These are phyloP conservation scores for Dromaius novaehollandiae DNA, from an alignment of 2,113 vertebrate species.

Conservation along the genomic window DNA sequence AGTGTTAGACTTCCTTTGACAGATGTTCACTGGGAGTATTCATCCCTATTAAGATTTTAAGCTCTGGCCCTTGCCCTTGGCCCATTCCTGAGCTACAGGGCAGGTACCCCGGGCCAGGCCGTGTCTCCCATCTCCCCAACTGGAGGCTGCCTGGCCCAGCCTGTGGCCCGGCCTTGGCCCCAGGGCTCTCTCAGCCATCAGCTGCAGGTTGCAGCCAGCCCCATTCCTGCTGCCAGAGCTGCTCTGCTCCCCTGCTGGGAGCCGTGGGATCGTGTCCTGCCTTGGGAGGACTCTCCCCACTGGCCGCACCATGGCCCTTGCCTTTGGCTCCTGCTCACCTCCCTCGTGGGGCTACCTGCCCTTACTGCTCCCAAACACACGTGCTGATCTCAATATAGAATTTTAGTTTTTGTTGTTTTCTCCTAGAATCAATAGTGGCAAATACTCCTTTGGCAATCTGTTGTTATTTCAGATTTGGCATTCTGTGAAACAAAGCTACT, in stretches of 20 bases:
- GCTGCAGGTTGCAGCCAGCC: too few relatives aligned
- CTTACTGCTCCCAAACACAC: not conserved
- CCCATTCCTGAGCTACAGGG: not conserved
- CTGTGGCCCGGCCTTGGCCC: too few relatives aligned
- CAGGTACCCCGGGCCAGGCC: too few relatives aligned
- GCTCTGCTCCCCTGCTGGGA: not conserved
- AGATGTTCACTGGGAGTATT: too few relatives aligned
- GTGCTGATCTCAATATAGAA: rapidly evolving
- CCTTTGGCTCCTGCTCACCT: rapidly evolving
- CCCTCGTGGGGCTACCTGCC: rapidly evolving
- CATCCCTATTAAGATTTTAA: not conserved
- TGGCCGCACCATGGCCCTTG: rapidly evolving
- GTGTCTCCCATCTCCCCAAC: too few relatives aligned
- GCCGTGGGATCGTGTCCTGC: not conserved
- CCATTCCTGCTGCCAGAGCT: not conserved
- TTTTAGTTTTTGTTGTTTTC: not conserved
- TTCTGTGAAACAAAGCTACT: not conserved
- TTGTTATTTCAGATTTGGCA: not conserved
- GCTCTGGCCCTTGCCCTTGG: not conserved
- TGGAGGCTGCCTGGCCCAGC: too few relatives aligned
- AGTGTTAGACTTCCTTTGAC: too few relatives aligned
- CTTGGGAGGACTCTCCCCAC: not conserved
- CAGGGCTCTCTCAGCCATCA: too few relatives aligned
- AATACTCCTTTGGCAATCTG: not conserved
- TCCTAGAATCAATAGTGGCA: not conserved